A percentile compares a stretch with the other conserved stretches of the same genome.
These are phyloP conservation scores for Cotesia typhae DNA, from an alignment of 1,140 invertebrate genomes.

Conservation along the genomic window DNA sequence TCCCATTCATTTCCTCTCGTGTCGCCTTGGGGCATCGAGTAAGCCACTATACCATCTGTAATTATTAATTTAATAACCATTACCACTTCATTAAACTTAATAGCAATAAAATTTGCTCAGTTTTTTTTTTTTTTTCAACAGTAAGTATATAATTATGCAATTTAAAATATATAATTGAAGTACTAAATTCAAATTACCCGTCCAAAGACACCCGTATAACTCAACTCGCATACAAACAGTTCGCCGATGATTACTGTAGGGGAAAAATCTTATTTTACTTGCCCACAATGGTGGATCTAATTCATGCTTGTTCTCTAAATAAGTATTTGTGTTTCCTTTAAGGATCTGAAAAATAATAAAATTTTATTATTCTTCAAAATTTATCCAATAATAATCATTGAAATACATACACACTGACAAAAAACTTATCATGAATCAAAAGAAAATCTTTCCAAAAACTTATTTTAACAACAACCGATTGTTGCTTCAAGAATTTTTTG, in stretches of 20 bases:
- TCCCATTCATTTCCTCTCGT: conserved; percentile 75
- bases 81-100: background rate
- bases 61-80: conserved; percentile 39
- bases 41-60: conserved; percentile 81
- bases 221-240: conserved; percentile 85
- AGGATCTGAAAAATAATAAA: conserved; percentile 72
- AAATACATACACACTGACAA: too few relatives aligned
- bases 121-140: background rate
- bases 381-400: background rate
- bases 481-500: too few relatives aligned
- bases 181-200: conserved; percentile 61
- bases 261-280: conserved; percentile 77
- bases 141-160: background rate
- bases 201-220: conserved; percentile 78
- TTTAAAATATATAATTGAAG: background rate
- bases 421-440: too few relatives aligned
- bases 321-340: conserved; percentile 89
- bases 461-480: too few relatives aligned
- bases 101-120: background rate
- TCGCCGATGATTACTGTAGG: conserved; percentile 76
- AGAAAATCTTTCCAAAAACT: too few relatives aligned
- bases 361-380: conserved; percentile 11
- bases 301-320: conserved; percentile 79
- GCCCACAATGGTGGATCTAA: conserved; percentile 79
- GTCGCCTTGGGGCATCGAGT: conserved; percentile 84